A percentile compares a stretch with the other conserved stretches of the same genome.
Evolutionary conservation across 2,113 vertebrate species (phyloP).

Genomic region (Clinocottus analis): DNA sequence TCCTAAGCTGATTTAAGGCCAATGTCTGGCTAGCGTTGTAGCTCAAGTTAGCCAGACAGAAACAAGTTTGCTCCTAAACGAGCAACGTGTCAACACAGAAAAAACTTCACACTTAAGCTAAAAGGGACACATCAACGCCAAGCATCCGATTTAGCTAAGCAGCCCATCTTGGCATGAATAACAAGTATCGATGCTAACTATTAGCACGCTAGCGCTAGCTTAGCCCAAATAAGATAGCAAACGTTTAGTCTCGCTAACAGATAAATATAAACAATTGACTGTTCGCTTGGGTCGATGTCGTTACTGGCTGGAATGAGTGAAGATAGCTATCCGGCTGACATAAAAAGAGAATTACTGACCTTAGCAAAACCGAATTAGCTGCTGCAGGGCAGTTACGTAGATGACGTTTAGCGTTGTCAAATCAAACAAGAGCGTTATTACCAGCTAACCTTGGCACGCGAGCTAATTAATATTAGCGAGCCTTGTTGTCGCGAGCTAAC

Average conservation of each 20-base stretch:
- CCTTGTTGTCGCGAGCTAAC: conserved; percentile 56
- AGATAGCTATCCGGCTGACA: background rate
- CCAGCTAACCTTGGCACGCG: conserved; percentile 68
- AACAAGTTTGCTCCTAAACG: conserved; percentile 15
- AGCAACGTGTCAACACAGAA: conserved; percentile 32
- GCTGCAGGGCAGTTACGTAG: conserved; percentile 55
- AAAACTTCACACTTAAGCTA: background rate
- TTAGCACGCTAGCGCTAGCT: conserved; percentile 65
- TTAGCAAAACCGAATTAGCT: conserved; percentile 25
- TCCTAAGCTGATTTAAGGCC: conserved; percentile 65
- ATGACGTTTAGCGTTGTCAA: conserved; percentile 68
- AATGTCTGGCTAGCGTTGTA: conserved; percentile 38
- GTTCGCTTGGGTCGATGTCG: background rate
- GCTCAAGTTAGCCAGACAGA: conserved; percentile 39
- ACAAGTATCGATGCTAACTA: conserved; percentile 36
- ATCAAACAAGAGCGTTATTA: conserved; percentile 64
- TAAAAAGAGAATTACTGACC: conserved; percentile 30
- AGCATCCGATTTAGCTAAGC: background rate
- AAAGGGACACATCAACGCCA: background rate
- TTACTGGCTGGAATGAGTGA: background rate
- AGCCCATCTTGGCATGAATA: background rate
- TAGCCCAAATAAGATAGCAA: conserved; percentile 51
- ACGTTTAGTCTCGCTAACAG: conserved; percentile 39
- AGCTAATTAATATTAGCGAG: conserved; percentile 71
- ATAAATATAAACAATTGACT: conserved; percentile 51